These are phyloP conservation scores for Anthoscopus minutus DNA, from an alignment of 2,113 vertebrate genomes.

Conservation along the genomic window DNA sequence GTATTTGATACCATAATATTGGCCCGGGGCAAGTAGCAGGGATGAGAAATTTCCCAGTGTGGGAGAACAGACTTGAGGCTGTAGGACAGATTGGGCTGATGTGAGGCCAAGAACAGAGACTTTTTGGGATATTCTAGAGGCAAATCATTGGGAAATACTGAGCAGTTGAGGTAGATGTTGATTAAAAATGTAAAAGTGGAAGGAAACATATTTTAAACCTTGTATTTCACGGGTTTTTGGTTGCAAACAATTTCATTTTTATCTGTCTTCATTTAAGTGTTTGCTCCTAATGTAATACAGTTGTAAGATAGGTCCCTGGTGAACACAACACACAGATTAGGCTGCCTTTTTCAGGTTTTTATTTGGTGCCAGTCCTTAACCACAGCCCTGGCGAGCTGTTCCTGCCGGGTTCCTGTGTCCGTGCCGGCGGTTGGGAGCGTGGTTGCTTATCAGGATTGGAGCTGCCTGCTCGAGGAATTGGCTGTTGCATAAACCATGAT, in stretches of 20 bases:
- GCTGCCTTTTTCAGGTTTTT: not conserved
- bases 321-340: accelerated
- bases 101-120: not conserved
- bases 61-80: not conserved
- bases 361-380: not conserved
- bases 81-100: not conserved
- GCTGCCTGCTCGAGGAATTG: not conserved
- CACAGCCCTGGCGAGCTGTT: not conserved
- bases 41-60: not conserved
- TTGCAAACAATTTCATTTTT: not conserved
- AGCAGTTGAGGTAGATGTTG: not conserved
- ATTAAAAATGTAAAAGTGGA: not conserved
- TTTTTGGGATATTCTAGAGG: not conserved
- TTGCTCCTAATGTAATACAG: not conserved
- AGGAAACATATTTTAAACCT: not conserved
- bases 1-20: not conserved
- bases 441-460: not conserved
- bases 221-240: not conserved
- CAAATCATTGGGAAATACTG: not conserved
- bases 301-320: not conserved
- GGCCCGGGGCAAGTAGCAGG: not conserved
- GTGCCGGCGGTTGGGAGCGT: not conserved
- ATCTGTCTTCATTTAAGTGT: not conserved
- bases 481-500: not conserved
- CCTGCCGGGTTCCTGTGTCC: not conserved